phyloP scores from a whole-genome alignment of 2,888 invertebrate species.

The Altica lythri region DNA sequence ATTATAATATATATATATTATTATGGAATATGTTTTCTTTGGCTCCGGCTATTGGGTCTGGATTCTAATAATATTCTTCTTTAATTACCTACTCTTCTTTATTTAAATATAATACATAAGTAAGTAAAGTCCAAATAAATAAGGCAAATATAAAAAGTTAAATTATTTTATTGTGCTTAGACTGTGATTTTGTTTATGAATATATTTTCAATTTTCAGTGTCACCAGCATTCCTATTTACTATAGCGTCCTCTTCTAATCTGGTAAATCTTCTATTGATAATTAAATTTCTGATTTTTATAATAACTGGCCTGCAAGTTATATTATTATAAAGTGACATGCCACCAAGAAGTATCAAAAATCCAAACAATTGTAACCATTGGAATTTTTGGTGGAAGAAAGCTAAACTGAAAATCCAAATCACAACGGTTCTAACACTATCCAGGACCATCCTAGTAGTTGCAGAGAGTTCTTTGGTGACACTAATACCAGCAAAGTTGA shows the following conservation, averaged over 20 bases:
- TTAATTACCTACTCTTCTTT: too few relatives aligned
- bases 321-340: slow-evolving; percentile 79
- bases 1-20: too few relatives aligned
- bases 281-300: slow-evolving; percentile 40
- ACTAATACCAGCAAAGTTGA: slow-evolving; percentile 62
- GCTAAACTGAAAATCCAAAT: slow-evolving; percentile 84
- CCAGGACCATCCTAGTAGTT: slow-evolving; percentile 56
- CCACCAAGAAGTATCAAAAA: slow-evolving; percentile 78
- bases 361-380: slow-evolving; percentile 79
- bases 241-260: slow-evolving; percentile 49
- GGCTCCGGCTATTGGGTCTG: too few relatives aligned
- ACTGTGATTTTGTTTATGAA: too few relatives aligned
- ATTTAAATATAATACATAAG: too few relatives aligned
- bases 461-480: slow-evolving; percentile 94
- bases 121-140: too few relatives aligned
- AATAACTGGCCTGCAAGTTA: slow-evolving; percentile 46
- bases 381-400: slow-evolving; percentile 79
- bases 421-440: slow-evolving; percentile 72
- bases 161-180: too few relatives aligned
- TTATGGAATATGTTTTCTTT: too few relatives aligned
- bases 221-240: slow-evolving; percentile 53
- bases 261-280: slow-evolving; percentile 38
- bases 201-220: slow-evolving; percentile 32
- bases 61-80: too few relatives aligned
- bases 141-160: too few relatives aligned